Percentiles rank a stretch among this genome's conserved stretches.
phyloP scores from a whole-genome alignment of 2,113 vertebrate genomes.

The Aspidoscelis tigris region DNA sequence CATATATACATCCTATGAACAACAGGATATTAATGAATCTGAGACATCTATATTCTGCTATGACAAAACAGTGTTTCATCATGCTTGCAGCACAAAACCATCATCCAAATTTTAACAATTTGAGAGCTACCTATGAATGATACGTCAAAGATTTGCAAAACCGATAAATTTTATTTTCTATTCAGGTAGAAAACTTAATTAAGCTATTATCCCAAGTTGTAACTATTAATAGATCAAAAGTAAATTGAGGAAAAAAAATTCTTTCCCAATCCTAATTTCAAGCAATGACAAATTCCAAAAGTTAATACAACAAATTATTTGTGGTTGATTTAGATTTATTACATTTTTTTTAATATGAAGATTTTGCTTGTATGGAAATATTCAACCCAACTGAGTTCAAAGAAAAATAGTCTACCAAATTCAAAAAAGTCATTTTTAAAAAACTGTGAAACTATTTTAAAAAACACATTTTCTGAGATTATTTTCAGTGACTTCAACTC shows the following conservation, averaged over 20 bases:
- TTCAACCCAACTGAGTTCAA: background rate
- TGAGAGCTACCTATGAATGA: background rate
- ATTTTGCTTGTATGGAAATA: background rate
- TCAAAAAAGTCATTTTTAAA: background rate
- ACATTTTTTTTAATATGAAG: background rate
- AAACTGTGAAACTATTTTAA: background rate
- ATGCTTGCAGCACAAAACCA: background rate
- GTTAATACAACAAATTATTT: too few relatives aligned
- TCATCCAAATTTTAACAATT: background rate
- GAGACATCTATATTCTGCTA: background rate
- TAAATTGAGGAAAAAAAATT: background rate
- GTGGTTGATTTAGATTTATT: background rate
- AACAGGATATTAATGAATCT: background rate
- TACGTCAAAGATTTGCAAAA: too few relatives aligned
- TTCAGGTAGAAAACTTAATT: background rate
- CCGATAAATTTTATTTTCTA: too few relatives aligned
- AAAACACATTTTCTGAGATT: background rate
- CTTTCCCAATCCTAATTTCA: background rate
- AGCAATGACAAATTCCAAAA: background rate
- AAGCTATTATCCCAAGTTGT: background rate
- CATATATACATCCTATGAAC: constrained; percentile 89
- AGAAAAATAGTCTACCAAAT: background rate
- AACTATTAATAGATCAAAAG: background rate
- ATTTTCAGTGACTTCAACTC: background rate
- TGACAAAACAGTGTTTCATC: background rate